Evolutionary conservation across 2,113 vertebrate genomes (phyloP).

Genomic region (Leptobrachium ailaonicum): DNA sequence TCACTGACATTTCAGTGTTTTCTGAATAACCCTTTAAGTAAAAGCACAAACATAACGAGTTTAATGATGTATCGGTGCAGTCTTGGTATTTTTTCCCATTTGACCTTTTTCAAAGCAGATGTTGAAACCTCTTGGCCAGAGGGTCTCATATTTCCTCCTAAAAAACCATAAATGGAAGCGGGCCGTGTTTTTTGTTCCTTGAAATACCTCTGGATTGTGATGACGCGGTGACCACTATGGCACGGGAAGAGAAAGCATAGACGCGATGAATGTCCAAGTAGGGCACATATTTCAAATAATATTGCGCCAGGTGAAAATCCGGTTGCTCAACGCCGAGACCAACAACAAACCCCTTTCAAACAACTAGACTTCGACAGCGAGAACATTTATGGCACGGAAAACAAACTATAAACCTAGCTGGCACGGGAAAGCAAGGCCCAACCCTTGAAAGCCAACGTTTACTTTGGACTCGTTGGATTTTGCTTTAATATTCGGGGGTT

Average conservation of each 20-base stretch:
- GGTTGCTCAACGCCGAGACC: neutral
- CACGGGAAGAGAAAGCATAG: neutral
- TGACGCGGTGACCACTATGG: no score
- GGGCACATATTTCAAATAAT: neutral
- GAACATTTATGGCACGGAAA: constrained; percentile 1
- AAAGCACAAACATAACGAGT: no score
- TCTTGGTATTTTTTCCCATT: no score
- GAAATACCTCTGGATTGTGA: no score
- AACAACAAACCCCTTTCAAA: neutral
- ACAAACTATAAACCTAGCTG: neutral
- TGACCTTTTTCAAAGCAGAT: no score
- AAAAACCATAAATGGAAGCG: no score
- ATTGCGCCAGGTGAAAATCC: neutral
- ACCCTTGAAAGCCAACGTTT: constrained; percentile 13
- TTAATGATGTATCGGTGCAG: no score
- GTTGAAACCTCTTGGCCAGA: no score
- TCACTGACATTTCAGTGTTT: no score
- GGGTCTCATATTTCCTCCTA: no score
- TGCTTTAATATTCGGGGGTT: constrained; percentile 15
- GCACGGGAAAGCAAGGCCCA: neutral
- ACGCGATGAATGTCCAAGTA: neutral
- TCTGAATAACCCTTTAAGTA: no score
- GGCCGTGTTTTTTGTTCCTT: no score
- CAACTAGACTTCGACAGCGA: neutral
- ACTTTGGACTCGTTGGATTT: constrained; percentile 8